Evolutionary conservation across 1,140 invertebrate species (phyloP).

Genomic region (Lordiphosa stackelbergi): DNA sequence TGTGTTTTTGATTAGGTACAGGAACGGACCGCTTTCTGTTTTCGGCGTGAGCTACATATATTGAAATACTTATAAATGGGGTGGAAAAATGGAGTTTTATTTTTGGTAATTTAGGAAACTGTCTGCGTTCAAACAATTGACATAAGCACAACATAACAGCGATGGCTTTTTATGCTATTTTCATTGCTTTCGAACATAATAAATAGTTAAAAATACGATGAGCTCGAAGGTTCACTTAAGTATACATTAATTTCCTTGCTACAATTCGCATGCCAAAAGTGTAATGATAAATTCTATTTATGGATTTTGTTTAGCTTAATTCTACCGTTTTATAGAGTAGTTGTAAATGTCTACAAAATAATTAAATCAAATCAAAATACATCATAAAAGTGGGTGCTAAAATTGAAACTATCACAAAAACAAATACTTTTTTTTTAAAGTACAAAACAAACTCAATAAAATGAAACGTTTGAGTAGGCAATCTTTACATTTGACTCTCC

Average conservation of each 20-base stretch:
- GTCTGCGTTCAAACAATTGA: constrained; percentile 29
- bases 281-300: constrained; percentile 26
- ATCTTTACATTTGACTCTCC: constrained; percentile 78
- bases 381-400: constrained; percentile 55
- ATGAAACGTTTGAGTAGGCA: constrained; percentile 50
- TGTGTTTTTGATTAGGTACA: constrained; percentile 35
- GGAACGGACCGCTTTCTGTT: constrained; percentile 52
- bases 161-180: constrained; percentile 17
- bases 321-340: constrained; percentile 44
- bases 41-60: constrained; percentile 10
- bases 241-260: constrained; percentile 50
- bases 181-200: constrained; percentile 12
- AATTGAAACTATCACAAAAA: constrained; percentile 75
- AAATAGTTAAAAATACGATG: constrained; percentile 34
- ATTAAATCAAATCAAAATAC: constrained; percentile 52
- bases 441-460: constrained; percentile 38
- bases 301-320: constrained; percentile 42
- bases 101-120: constrained; percentile 24
- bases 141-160: constrained; percentile 27
- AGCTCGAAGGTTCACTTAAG: constrained; percentile 29
- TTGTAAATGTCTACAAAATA: constrained; percentile 43
- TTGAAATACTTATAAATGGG: constrained; percentile 5
- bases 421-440: constrained; percentile 59
- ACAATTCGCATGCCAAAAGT: constrained; percentile 58
- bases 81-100: constrained; percentile 17